phyloP scores from a whole-genome alignment of 92 coral and sea anemone genomes.

The Umimayanthus kanabou region DNA sequence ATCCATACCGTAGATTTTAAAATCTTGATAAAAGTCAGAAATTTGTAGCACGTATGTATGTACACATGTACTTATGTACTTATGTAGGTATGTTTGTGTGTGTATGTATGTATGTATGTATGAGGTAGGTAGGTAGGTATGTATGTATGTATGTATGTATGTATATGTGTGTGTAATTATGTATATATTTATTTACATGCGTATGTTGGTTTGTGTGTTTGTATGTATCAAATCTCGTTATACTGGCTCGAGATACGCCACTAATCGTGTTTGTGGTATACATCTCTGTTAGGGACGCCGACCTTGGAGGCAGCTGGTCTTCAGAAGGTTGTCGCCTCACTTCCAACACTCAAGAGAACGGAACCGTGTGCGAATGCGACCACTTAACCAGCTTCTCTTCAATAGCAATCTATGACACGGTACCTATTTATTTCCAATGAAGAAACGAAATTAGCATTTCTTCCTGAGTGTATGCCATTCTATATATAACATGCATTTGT shows the following conservation, averaged over 20 bases:
- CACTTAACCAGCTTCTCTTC: conserved; percentile 89
- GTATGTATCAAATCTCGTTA: background rate
- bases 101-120: background rate
- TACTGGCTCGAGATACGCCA: background rate
- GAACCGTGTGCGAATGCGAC: conserved; percentile 87
- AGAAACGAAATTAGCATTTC: background rate
- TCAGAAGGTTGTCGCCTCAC: conserved; percentile 80
- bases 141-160: too few species aligned
- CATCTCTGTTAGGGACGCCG: conserved; percentile 47
- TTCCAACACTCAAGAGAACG: conserved; percentile 53
- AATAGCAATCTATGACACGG: conserved; percentile 85
- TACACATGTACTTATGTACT: too few species aligned
- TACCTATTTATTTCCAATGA: background rate
- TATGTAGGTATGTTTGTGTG: too few species aligned
- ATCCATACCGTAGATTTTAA: too few species aligned
- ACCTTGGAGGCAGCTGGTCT: conserved; percentile 90
- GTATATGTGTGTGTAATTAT: too few species aligned
- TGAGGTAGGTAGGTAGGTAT: background rate
- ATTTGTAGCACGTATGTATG: too few species aligned
- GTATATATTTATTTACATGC: background rate
- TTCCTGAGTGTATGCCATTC: background rate
- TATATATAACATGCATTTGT: too few species aligned
- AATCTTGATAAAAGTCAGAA: too few species aligned
- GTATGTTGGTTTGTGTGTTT: background rate
- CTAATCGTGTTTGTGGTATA: background rate